These are phyloP conservation scores for Scelioninae gen. 2 DNA, from an alignment of 2,888 invertebrate genomes.

Conservation along the genomic window DNA sequence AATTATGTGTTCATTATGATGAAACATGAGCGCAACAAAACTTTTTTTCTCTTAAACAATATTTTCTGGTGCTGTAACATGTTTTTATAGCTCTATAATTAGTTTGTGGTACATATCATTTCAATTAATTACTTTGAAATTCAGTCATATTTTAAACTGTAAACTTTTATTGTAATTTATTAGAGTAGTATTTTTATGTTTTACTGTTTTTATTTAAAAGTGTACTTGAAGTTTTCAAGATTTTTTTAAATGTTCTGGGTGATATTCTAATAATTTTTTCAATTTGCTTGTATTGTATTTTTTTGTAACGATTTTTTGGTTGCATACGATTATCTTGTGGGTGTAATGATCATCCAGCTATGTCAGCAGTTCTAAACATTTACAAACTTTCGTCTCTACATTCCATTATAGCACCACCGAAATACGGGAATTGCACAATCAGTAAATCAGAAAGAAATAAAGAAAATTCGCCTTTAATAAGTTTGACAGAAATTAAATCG, in stretches of 20 bases:
- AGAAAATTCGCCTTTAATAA: conserved; percentile 35
- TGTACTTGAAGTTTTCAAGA: too few species aligned
- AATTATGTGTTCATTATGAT: too few species aligned
- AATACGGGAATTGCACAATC: conserved; percentile 32
- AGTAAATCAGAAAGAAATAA: conserved; percentile 10
- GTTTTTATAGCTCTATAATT: too few species aligned
- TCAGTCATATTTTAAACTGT: too few species aligned
- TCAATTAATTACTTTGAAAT: too few species aligned
- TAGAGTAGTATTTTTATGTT: too few species aligned
- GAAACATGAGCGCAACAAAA: too few species aligned
- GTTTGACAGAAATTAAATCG: conserved; percentile 35
- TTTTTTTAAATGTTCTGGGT: too few species aligned
- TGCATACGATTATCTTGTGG: conserved; percentile 34
- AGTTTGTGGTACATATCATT: too few species aligned
- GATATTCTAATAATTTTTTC: not conserved
- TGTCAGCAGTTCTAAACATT: conserved; percentile 23
- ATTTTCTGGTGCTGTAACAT: too few species aligned
- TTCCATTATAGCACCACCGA: conserved; percentile 35
- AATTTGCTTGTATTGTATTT: conserved; percentile 6
- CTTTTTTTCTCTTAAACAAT: too few species aligned
- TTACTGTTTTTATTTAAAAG: not conserved
- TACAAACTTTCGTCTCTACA: conserved; percentile 28
- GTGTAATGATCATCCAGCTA: conserved; percentile 42
- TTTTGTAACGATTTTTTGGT: conserved; percentile 35
- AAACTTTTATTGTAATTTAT: too few species aligned